Evolutionary conservation across 2,888 invertebrate genomes (phyloP), one percentile per base, ranked within the genome.

Genomic region (Aphrophora alni): DNA sequence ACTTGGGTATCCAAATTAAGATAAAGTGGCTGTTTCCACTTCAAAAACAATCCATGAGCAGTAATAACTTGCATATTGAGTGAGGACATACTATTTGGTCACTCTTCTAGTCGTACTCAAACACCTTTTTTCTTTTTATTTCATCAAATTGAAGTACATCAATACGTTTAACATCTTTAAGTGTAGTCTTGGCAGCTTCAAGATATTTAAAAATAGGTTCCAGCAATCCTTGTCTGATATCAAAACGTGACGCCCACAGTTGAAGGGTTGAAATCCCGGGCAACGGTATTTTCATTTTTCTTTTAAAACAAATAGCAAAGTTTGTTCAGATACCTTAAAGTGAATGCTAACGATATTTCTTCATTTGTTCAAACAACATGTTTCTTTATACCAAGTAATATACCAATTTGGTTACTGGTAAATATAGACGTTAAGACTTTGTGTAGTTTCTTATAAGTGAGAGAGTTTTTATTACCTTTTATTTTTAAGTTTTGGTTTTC

Each of bases 211-310:
- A 74, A 28, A 28, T 28, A 74, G 74, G 3, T 17, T 74, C 38
- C 74, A 74, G 38, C 33, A 74, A 17, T n/a, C 74, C 74, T 74
- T 74, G n/a, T 26, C n/a, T 74, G n/a, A 74, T 74, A 8, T 74
- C 7, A 33, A 74, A 74, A 14, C 17, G 27, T 21, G 33, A 28
- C 14, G 74, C 74, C 33, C 33, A 74, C 17, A 28, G 27, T 74
- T 74, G 33, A 26, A 74, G 74, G 24, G 74, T 33, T 8, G 74
- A 74, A 21, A 74, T 3, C 2, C 74, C 33, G 27, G 72, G 74
- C 74, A 74, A 72, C 7, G 72, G 72, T 25, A 72, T 72, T 24
- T 74, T 38, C 75, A 75, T 75, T 75, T 75, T 75, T 38, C 51
- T 74, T 75, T 25, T 51, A 26, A n/a, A 75, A 75, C 26, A 21